A percentile compares a stretch with the other conserved stretches of the same genome.
Evolutionary conservation across 2,888 invertebrate species (phyloP).

Genomic region (Cantharis rufa): DNA sequence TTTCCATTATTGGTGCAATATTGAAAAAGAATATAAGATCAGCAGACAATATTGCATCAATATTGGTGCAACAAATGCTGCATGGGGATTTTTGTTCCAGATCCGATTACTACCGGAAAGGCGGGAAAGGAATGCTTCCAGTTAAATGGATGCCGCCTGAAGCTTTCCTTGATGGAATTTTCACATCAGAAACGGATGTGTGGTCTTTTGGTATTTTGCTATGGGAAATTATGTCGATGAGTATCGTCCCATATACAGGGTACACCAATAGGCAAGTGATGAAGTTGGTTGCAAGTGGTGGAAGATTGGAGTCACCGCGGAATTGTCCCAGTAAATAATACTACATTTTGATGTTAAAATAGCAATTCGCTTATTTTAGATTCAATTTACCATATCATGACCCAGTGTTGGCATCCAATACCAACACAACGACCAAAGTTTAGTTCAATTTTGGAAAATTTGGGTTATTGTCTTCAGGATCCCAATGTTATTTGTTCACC

Average conservation of each 20-base stretch:
- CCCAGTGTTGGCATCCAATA: slow-evolving; percentile 91
- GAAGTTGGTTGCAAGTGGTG: slow-evolving; percentile 93
- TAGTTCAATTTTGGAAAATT: slow-evolving; percentile 75
- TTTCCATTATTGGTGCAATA: too few species aligned
- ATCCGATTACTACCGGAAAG: slow-evolving; percentile 96
- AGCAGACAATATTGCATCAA: too few species aligned
- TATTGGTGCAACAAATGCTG: too few species aligned
- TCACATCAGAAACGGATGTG: slow-evolving; percentile 96
- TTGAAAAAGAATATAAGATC: too few species aligned
- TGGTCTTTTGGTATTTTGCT: slow-evolving; percentile 94
- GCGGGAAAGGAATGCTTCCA: slow-evolving; percentile 96
- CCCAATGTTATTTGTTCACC: slow-evolving; percentile 81
- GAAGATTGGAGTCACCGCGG: slow-evolving; percentile 80
- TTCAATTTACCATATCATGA: slow-evolving; percentile 89
- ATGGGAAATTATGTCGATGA: slow-evolving; percentile 93
- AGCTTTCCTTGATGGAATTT: slow-evolving; percentile 95
- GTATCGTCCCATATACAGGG: slow-evolving; percentile 97
- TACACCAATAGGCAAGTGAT: slow-evolving; percentile 95
- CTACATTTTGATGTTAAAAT: neutral
- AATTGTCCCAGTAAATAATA: slow-evolving; percentile 51
- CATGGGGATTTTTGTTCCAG: slow-evolving; percentile 59
- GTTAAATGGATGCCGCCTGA: slow-evolving; percentile 99
- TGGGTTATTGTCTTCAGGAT: slow-evolving; percentile 86
- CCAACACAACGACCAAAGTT: slow-evolving; percentile 87
- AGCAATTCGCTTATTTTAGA: slow-evolving; percentile 38